Percentiles rank a stretch among this genome's conserved stretches.
phyloP scores from a whole-genome alignment of 1,140 invertebrate genomes.

The Eriocheir sinensis region DNA sequence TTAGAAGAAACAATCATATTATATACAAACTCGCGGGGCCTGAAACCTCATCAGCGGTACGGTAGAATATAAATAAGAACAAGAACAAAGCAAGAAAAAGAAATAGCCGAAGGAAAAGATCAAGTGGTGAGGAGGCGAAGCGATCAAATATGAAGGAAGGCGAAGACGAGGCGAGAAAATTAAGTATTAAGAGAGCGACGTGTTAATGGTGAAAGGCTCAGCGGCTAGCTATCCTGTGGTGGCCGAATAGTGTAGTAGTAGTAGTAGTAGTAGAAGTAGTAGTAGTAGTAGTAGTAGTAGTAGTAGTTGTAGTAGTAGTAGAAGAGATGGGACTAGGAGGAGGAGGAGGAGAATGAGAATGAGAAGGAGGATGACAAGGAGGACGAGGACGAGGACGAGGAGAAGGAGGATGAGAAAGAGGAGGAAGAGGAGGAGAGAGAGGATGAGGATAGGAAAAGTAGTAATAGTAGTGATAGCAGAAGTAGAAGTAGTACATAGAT shows the following conservation, averaged over 20 bases:
- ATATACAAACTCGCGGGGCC: no score
- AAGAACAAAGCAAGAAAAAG: no score
- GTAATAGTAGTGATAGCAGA: constrained; percentile 14
- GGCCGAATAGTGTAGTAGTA: no score
- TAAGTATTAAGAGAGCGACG: not conserved
- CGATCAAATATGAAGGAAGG: no score
- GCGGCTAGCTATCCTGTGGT: no score
- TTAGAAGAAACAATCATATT: no score
- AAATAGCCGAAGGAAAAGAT: no score
- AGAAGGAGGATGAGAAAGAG: not conserved
- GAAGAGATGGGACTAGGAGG: not conserved
- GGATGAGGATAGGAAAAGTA: not conserved
- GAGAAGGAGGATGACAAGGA: not conserved
- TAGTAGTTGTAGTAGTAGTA: constrained; percentile 11
- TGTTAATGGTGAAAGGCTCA: not conserved
- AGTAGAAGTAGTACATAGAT: not conserved
- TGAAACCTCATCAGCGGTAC: no score
- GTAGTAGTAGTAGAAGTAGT: no score
- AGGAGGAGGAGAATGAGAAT: not conserved
- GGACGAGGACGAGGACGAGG: not conserved
- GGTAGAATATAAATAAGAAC: no score
- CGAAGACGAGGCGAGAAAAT: not conserved
- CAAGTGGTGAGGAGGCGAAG: no score
- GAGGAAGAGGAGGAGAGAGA: not conserved
- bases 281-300: no score